A percentile compares a stretch with the other conserved stretches of the same genome.
phyloP scores from a whole-genome alignment of 2,888 invertebrate species.

The Chromoteleia sp. region DNA sequence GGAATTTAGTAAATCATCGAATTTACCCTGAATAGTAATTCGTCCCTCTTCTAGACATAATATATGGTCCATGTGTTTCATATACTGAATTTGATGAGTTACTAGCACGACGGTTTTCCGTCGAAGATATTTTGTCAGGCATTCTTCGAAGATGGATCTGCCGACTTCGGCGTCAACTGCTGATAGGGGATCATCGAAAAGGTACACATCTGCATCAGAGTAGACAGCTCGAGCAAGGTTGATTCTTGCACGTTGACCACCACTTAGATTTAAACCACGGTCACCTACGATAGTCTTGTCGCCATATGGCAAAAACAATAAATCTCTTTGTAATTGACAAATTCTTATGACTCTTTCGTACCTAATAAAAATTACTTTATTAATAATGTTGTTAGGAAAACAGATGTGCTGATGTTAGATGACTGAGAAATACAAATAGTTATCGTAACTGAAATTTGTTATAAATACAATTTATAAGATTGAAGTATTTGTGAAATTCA shows the following conservation, averaged over 20 bases:
- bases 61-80: slow-evolving; percentile 88
- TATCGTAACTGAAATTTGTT: too few species aligned
- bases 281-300: slow-evolving; percentile 93
- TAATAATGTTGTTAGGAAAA: too few species aligned
- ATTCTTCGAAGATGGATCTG: slow-evolving; percentile 87
- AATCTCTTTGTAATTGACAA: slow-evolving; percentile 90
- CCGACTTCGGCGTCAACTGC: slow-evolving; percentile 91
- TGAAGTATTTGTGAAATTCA: too few species aligned
- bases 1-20: slow-evolving; percentile 86
- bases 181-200: slow-evolving; percentile 91
- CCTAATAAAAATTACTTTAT: slow-evolving; percentile 49
- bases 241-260: slow-evolving; percentile 93
- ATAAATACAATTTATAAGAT: too few species aligned
- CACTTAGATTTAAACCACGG: slow-evolving; percentile 91
- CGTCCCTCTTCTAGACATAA: slow-evolving; percentile 85
- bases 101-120: slow-evolving; percentile 61
- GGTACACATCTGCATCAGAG: slow-evolving; percentile 90
- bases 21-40: slow-evolving; percentile 87
- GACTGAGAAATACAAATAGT: background rate
- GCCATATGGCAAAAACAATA: slow-evolving; percentile 89
- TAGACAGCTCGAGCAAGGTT: slow-evolving; percentile 90
- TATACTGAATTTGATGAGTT: slow-evolving; percentile 91
- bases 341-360: slow-evolving; percentile 87
- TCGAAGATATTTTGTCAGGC: slow-evolving; percentile 41
- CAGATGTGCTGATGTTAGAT: too few species aligned